Base-by-base conservation (phyloP, 35 echinoderm and acorn worm genomes). In the Eucidaris tribuloides region DNA sequence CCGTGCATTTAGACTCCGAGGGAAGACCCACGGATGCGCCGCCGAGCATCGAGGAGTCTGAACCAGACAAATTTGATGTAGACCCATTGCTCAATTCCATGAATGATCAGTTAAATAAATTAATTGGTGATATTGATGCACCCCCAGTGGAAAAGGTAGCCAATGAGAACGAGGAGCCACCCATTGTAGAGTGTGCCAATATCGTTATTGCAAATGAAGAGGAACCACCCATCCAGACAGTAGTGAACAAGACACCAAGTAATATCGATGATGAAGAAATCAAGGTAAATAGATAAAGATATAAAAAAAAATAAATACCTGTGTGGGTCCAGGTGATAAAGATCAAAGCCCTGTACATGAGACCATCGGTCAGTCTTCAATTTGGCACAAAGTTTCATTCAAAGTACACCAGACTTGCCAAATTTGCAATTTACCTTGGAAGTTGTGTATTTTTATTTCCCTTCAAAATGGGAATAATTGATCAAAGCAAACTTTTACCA, bases 1-100 rank as follows among this genome's bases (percentile, higher is more conserved):
- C 87, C 52, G 43, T 71, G 19, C 91, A 94, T 62, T 79, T 81
- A 1, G 86, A 94, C 71, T 89, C 92, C 13, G 33, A 70, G 7
- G 92, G 92, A 24, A 52, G 61, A 35, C 82, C 81, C 0, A 81
- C 79, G 3, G 74, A 78, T 5, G 63, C 80, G 46, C 92, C 92
- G 5, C 45, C 58, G n/a, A 71, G 61, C 11, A 86, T 71, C 17
- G 89, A 86, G 20, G 89, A 91, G 14, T 76, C 64, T 0, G 72
- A 65, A 41, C 14, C 79, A 24, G 89, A 86, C 42, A 76, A 32
- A 46, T 61, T 92, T 23, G 83, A 92, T 37, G 60, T 86, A 40
- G 71, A 81, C 49, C 83, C 89, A 5, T 38, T 92, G 18, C 30
- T 92, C 7, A 71, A 54, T 49, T 83, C 87, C 28, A 83, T 89